Base-by-base conservation (phyloP, 23 tunicate species). In the Pegea sp. region DNA sequence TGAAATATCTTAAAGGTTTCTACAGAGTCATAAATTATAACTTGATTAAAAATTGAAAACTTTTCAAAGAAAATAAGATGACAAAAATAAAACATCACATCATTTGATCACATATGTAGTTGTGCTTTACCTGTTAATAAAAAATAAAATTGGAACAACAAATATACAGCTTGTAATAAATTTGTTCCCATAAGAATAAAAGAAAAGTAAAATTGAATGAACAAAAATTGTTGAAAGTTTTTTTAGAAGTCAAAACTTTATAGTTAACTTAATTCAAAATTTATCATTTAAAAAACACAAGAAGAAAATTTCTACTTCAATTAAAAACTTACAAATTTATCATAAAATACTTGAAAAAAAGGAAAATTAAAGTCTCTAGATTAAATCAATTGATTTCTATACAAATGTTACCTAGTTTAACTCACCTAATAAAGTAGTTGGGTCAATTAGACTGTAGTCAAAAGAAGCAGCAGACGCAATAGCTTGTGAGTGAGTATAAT, bases 71-170 rank as follows among this genome's bases (percentile, higher is more conserved):
- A 21, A 64, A 6, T 20, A 18, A 38, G 28, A 52, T 52, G 32
- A 22, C 28, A 23, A 56, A 53, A 25, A 67, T 4, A 43, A 44
- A 57, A 64, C 29, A 49, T 24, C n/a, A 50, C 22, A 31, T 18
- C 60, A 29, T 18, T 48, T 31, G 16, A 48, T 61, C 64, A 72
- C 69, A 52, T 53, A 28, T 72, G 79, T 29, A 72, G 64, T 49
- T 72, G 79, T 33, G 79, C 64, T 72, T 72, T 72, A 72, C 79
- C 79, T 72, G 59, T n/a, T n/a, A 57, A 72, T 62, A 42, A 62
- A 53, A 54, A 54, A 62, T 21, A 42, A 54, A 42, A 5, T 18
- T 34, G 42, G 42, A 13, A 5, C 20, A 50, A 19, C 55, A 16
- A 50, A 50, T 6, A 16, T 19, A 23, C 13, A n/a, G 44, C 53